phyloP scores from a whole-genome alignment of 1,140 invertebrate genomes.

The Drosophila auraria region DNA sequence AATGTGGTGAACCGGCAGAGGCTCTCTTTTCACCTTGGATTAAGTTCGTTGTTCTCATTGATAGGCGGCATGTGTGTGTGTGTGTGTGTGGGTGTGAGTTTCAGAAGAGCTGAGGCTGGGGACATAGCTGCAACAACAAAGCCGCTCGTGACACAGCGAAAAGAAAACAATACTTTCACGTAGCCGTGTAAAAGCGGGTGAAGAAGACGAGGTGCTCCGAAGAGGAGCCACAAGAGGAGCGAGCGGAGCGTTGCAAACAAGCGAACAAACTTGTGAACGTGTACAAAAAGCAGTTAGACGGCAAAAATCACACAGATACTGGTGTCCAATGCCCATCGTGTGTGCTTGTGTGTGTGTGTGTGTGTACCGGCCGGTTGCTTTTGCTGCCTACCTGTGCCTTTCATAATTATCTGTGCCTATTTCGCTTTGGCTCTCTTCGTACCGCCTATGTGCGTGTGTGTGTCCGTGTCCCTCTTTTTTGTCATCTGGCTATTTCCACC shows the following conservation, averaged over 20 bases:
- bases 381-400: slow-evolving; percentile 72
- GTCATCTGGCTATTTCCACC: slow-evolving; percentile 31
- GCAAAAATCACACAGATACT: slow-evolving; percentile 42
- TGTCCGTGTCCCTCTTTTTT: slow-evolving; percentile 11
- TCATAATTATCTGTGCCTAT: slow-evolving; percentile 77
- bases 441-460: slow-evolving; percentile 13
- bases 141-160: slow-evolving; percentile 67
- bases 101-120: slow-evolving; percentile 65
- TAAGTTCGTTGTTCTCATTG: slow-evolving; percentile 80
- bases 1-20: slow-evolving; percentile 74
- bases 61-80: slow-evolving; percentile 52
- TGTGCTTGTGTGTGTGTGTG: slow-evolving; percentile 32
- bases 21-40: slow-evolving; percentile 57
- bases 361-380: slow-evolving; percentile 74
- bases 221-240: slow-evolving; percentile 42
- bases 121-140: slow-evolving; percentile 62
- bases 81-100: slow-evolving; percentile 48
- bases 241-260: slow-evolving; percentile 63
- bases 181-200: slow-evolving; percentile 51
- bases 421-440: slow-evolving; percentile 53
- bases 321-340: slow-evolving; percentile 25
- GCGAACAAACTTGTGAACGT: slow-evolving; percentile 76
- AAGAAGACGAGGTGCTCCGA: slow-evolving; percentile 34
- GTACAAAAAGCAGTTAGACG: slow-evolving; percentile 77
- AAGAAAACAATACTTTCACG: slow-evolving; percentile 77